These are phyloP conservation scores for Lamellibrachia satsuma DNA, from an alignment of 2,888 invertebrate genomes.

Conservation along the genomic window DNA sequence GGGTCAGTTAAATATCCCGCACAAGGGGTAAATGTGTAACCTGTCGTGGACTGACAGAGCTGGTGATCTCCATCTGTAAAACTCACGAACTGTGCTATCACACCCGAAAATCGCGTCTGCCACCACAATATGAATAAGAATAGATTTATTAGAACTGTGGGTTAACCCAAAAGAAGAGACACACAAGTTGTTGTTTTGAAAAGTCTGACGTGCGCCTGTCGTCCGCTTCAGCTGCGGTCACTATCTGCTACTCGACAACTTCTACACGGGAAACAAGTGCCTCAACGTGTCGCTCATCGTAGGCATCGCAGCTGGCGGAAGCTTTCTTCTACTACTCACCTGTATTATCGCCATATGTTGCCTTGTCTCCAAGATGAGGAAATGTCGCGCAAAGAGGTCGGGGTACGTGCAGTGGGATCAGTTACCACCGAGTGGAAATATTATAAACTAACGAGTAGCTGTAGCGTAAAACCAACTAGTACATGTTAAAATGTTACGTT, in stretches of 20 bases:
- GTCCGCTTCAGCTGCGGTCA: not conserved
- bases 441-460: no score
- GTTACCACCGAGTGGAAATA: no score
- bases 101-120: no score
- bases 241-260: not conserved
- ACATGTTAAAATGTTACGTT: no score
- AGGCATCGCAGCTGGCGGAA: not conserved
- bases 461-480: no score
- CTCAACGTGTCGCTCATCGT: not conserved
- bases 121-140: no score
- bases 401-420: not conserved
- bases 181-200: not conserved
- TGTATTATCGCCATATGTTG: slow-evolving; percentile 11
- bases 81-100: no score
- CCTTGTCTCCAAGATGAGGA: not conserved
- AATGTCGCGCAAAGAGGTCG: not conserved
- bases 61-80: no score
- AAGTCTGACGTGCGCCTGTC: not conserved
- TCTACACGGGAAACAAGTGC: slow-evolving; percentile 3
- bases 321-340: not conserved
- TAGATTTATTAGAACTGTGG: no score
- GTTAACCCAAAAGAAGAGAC: not conserved
- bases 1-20: no score
- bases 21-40: no score
- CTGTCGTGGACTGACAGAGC: no score